A percentile compares a stretch with the other conserved stretches of the same genome.
These are phyloP conservation scores for Meandrina meandrites DNA, from an alignment of 92 coral and sea anemone species.

Conservation along the genomic window DNA sequence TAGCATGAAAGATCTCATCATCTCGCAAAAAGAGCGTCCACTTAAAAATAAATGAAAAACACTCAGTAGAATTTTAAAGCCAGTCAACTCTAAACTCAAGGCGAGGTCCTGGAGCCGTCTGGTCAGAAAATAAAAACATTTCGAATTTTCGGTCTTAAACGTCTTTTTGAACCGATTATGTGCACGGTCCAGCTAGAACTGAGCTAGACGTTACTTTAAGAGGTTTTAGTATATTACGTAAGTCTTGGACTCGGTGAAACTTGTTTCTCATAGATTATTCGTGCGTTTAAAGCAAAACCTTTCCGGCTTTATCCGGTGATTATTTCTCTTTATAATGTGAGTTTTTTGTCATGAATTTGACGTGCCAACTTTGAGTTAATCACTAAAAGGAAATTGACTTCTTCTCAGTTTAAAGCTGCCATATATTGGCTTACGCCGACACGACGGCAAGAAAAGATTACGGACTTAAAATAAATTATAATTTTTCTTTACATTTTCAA, in stretches of 20 bases:
- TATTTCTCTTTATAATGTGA: not conserved
- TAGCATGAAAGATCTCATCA: not conserved
- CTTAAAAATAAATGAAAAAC: too few species aligned
- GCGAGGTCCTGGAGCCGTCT: too few species aligned
- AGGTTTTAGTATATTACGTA: too few species aligned
- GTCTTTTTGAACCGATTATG: too few species aligned
- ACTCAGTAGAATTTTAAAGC: too few species aligned
- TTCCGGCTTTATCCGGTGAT: not conserved
- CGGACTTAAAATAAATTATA: not conserved
- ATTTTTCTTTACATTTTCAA: not conserved
- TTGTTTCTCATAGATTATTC: not conserved
- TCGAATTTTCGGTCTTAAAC: not conserved
- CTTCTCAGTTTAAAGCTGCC: not conserved
- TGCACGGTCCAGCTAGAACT: not conserved
- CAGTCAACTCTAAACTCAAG: too few species aligned
- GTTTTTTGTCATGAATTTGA: not conserved
- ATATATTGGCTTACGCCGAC: not conserved
- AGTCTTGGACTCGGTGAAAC: not conserved
- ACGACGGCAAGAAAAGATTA: not conserved
- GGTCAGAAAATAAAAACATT: too few species aligned
- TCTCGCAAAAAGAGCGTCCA: not conserved
- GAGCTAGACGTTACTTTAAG: not conserved
- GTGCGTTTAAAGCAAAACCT: too few species aligned
- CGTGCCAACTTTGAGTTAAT: not conserved
- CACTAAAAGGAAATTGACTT: conserved; percentile 17